Percentiles rank a stretch among this genome's conserved stretches.
These are phyloP conservation scores for Poeciliopsis paucimaculata DNA, from an alignment of 2,797 vertebrate species.

Conservation along the genomic window DNA sequence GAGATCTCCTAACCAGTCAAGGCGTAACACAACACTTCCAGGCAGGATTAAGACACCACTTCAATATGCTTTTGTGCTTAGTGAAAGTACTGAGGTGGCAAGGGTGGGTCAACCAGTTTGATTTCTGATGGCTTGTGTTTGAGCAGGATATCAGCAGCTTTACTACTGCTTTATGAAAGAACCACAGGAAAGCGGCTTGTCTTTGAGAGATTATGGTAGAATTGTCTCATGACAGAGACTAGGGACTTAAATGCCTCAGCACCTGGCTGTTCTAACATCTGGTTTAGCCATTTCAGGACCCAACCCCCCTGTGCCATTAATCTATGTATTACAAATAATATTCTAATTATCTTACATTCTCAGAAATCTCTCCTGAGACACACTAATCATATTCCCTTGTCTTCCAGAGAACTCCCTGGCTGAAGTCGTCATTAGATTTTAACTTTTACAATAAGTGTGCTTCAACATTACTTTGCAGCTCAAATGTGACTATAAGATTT, in stretches of 20 bases:
- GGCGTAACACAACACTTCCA: background rate
- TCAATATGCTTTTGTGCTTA: background rate
- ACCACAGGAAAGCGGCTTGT: background rate
- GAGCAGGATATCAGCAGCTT: background rate
- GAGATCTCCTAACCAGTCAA: background rate
- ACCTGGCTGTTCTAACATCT: slow-evolving; percentile 2
- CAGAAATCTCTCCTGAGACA: background rate
- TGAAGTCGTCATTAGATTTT: background rate
- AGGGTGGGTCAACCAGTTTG: background rate
- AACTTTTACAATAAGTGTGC: background rate
- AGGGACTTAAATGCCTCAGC: background rate
- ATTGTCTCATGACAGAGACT: background rate
- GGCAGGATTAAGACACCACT: background rate
- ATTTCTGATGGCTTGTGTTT: background rate
- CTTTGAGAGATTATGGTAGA: background rate
- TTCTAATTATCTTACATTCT: slow-evolving; percentile 4
- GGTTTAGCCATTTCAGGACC: slow-evolving; percentile 6
- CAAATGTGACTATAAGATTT: background rate
- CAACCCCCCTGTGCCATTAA: background rate
- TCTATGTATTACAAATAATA: background rate
- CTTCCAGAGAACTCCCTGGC: background rate
- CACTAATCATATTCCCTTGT: background rate
- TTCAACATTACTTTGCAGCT: background rate
- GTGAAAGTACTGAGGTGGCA: background rate
- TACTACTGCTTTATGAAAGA: background rate